Conservation (phyloP, 2,113 vertebrate genomes). For the Thryonomys swinderianus region DNA sequence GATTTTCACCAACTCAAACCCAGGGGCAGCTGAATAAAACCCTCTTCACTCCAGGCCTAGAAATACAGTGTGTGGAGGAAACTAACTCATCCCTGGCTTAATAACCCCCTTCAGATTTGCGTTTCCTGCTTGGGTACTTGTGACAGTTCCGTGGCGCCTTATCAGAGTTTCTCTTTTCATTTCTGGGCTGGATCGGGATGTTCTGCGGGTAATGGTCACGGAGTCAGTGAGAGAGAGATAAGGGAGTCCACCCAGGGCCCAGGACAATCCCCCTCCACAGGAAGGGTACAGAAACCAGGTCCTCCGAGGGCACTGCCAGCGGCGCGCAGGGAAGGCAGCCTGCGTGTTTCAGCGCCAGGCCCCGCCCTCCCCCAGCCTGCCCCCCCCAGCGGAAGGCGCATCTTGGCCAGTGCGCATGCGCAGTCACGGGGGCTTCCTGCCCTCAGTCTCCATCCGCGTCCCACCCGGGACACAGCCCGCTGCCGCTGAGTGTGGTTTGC, state of each 20-base stretch:
- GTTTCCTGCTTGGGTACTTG: constrained; percentile 5
- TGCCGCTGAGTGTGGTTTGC: neutral
- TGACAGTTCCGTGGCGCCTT: neutral
- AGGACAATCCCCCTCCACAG: neutral
- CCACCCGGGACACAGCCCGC: neutral
- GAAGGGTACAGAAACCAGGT: fast-evolving
- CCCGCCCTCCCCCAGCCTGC: neutral
- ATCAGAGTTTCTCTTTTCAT: constrained; percentile 2
- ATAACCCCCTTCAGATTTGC: neutral
- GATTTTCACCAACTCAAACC: neutral
- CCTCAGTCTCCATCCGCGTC: neutral
- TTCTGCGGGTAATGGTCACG: neutral
- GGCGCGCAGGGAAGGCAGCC: neutral
- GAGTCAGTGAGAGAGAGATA: neutral
- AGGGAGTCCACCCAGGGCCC: neutral
- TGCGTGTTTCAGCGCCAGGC: neutral
- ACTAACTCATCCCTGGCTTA: neutral
- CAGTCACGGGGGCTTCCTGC: too few relatives aligned
- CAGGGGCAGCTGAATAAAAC: neutral
- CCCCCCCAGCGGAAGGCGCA: too few relatives aligned
- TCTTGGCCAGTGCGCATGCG: neutral
- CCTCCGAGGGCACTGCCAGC: fast-evolving
- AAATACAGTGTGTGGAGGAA: neutral
- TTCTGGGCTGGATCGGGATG: neutral
- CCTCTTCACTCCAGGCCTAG: neutral